Percentiles rank a stretch among this genome's conserved stretches.
These are phyloP conservation scores for Furnarius figulus DNA, from an alignment of 2,113 vertebrate genomes.

Conservation along the genomic window DNA sequence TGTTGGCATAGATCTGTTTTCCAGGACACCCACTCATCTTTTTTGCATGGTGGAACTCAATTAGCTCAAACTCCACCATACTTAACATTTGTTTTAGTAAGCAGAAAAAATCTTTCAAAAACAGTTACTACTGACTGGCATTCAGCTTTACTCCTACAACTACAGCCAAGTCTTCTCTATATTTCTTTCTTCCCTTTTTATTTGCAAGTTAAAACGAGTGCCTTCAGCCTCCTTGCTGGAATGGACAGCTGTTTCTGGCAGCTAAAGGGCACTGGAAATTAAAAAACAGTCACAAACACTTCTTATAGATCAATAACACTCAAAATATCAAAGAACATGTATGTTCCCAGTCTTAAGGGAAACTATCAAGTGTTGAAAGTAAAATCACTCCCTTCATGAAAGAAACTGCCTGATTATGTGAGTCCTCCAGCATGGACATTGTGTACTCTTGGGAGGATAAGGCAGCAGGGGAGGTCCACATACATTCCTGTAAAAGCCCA, in stretches of 20 bases:
- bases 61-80: not conserved
- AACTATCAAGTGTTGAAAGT: not conserved
- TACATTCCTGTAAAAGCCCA: slow-evolving; percentile 34
- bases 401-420: not conserved
- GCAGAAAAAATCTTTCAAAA: slow-evolving; percentile 1
- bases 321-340: not conserved
- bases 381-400: not conserved
- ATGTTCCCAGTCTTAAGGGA: not conserved
- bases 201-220: not conserved
- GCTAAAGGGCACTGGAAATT: not conserved
- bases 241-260: not conserved
- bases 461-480: not conserved
- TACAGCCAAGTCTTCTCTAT: not conserved
- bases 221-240: not conserved
- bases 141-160: not conserved
- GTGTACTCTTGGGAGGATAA: not conserved
- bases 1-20: not conserved
- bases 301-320: not conserved
- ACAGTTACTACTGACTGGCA: not conserved
- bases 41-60: not conserved
- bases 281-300: not conserved
- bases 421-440: not conserved
- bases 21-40: slow-evolving; percentile 15
- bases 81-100: not conserved
- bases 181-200: not conserved